Evolutionary conservation across 1,140 invertebrate genomes (phyloP).

Genomic region (Drosophila pseudoananassae): DNA sequence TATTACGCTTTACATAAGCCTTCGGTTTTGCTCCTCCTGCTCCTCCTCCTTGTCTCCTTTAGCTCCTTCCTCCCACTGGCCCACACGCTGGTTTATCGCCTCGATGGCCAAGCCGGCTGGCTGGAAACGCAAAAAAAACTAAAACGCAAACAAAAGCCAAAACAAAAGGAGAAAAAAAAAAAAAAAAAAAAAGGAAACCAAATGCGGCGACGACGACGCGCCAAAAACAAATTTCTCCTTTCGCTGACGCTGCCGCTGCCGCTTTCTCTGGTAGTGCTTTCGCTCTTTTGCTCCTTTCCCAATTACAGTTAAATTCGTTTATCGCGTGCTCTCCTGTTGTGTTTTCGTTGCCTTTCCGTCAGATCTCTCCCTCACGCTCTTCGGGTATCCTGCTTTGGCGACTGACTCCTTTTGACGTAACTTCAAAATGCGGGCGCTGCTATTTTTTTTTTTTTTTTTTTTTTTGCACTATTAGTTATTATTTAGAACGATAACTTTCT

Average conservation of each 20-base stretch:
- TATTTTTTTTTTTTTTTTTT: background rate
- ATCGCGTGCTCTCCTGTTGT: conserved; percentile 38
- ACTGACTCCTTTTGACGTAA: conserved; percentile 70
- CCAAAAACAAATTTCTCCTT: background rate
- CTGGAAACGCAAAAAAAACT: conserved; percentile 2
- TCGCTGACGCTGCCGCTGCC: background rate
- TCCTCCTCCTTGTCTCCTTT: background rate
- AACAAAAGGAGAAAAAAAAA: background rate
- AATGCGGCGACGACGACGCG: background rate
- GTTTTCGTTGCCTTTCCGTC: conserved; percentile 31
- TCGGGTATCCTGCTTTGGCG: background rate
- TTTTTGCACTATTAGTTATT: background rate
- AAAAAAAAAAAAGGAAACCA: background rate
- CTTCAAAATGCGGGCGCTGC: conserved; percentile 50
- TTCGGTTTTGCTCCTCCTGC: conserved; percentile 22
- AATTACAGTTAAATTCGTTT: conserved; percentile 35
- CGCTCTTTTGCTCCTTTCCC: conserved; percentile 18
- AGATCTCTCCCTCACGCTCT: conserved; percentile 6
- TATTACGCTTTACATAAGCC: conserved; percentile 80
- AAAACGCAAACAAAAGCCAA: background rate
- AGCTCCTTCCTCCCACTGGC: background rate
- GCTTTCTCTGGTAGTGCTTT: background rate
- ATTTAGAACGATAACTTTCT: background rate
- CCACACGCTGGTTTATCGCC: background rate
- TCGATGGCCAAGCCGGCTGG: background rate